Base-by-base conservation (phyloP, 2,113 vertebrate genomes). In the Malurus melanocephalus region DNA sequence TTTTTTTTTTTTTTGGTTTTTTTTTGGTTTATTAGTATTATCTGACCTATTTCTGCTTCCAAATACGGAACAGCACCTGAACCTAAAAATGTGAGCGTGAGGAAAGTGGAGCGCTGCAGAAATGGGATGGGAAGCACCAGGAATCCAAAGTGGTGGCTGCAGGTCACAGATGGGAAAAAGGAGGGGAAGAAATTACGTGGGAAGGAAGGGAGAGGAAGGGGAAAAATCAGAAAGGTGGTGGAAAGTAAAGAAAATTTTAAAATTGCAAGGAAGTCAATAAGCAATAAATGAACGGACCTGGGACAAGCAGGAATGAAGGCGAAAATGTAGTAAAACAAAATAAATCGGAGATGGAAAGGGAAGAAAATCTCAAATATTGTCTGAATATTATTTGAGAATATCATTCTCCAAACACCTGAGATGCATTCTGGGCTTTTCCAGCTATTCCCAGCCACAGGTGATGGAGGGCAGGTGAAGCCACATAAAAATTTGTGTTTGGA, bases 401-500 rank as follows among this genome's bases (percentile, higher is more conserved):
- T 38, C 38, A 38, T 38, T 38, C 38, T 38, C 38, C 38, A 38
- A 38, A 38, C 38, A 38, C 38, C 28, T 28, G n/a, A 76, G 67
- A 62, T 18, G 10, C 27, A 21, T 38, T 40, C 51, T 27, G 48
- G 60, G 40, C 10, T 11, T 35, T 55, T 53, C 46, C 64, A 69
- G 33, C 59, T 21, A 1, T n/a, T 88, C 45, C 66, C 22, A 28
- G 17, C 2, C 59, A 18, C 57, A 43, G 32, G 32, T 13, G n/a
- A 49, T 13, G 30, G 30, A 27, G 40, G 11, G 10, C 38, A 80
- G 60, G 15, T 23, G 20, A 48, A 48, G 24, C 23, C 3, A 9
- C 2, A 3, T 6, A 30, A 67, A 35, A 6, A 2, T 4, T 11
- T 0, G 0, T 7, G 1, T 24, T 65, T 46, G 71, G 35, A 33